Percentiles rank a stretch among this genome's conserved stretches.
Evolutionary conservation across 2,113 vertebrate genomes (phyloP).

Genomic region (Nipponia nippon): DNA sequence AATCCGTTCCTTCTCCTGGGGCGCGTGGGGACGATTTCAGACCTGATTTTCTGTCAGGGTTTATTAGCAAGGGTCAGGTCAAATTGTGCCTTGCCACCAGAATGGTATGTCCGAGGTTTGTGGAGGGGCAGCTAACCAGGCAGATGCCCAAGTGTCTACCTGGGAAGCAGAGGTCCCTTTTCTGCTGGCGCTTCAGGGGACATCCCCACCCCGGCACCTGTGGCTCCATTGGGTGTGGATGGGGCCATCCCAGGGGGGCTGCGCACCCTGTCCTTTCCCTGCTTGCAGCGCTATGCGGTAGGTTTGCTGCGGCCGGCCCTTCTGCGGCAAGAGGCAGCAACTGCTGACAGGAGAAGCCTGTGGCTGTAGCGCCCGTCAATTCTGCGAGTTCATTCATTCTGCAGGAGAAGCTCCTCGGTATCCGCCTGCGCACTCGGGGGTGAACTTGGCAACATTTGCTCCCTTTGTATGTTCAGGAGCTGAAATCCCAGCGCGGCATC

Average conservation of each 20-base stretch:
- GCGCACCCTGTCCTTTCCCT: not conserved
- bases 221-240: accelerated
- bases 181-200: not conserved
- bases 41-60: not conserved
- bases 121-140: not conserved
- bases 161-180: not conserved
- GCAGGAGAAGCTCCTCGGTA: not conserved
- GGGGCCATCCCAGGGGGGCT: not conserved
- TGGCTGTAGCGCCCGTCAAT: not conserved
- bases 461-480: not conserved
- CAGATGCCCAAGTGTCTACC: not conserved
- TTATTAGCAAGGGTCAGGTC: not conserved
- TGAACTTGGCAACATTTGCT: not conserved
- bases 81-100: not conserved
- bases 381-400: not conserved
- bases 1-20: not conserved
- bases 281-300: accelerated
- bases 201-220: not conserved
- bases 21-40: accelerated
- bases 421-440: not conserved
- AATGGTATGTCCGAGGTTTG: not conserved
- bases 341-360: not conserved
- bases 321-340: not conserved
- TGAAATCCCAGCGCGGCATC: not conserved
- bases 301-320: not conserved